A percentile compares a stretch with the other conserved stretches of the same genome.
Conservation (phyloP, 2,888 invertebrate species). For the Troides aeacus region DNA sequence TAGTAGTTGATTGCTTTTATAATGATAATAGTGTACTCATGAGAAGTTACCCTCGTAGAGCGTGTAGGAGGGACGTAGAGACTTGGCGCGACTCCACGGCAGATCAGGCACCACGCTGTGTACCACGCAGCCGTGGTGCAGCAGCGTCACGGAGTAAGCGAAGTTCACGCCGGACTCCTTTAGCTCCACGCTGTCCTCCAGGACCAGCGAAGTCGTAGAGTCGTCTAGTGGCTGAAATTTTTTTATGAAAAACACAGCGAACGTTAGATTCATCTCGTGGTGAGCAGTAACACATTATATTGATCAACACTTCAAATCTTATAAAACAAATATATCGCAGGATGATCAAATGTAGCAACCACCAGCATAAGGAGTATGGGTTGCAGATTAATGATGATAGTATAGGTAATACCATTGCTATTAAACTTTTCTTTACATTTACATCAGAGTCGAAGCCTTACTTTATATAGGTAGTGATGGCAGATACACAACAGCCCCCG, state of each 20-base stretch:
- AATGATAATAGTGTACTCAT: too few species aligned
- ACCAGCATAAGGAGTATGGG: too few species aligned
- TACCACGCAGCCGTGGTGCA: slow-evolving; percentile 91
- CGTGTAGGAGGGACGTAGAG: slow-evolving; percentile 87
- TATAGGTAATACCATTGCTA: too few species aligned
- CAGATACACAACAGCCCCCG: slow-evolving; percentile 85
- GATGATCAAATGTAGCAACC: too few species aligned
- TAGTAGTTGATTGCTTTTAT: too few species aligned
- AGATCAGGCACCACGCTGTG: slow-evolving; percentile 91
- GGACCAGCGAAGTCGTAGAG: slow-evolving; percentile 73
- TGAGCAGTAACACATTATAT: too few species aligned
- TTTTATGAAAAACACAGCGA: too few species aligned
- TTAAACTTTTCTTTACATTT: too few species aligned
- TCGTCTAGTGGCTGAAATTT: slow-evolving; percentile 78
- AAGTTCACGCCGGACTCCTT: slow-evolving; percentile 87
- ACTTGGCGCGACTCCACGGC: slow-evolving; percentile 88
- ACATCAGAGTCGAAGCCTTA: slow-evolving; percentile 41
- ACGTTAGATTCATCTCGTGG: too few species aligned
- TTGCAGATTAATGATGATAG: too few species aligned
- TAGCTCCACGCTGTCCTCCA: slow-evolving; percentile 77
- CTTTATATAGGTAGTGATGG: slow-evolving; percentile 91
- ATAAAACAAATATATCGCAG: too few species aligned
- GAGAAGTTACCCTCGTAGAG: slow-evolving; percentile 80
- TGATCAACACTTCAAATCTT: too few species aligned
- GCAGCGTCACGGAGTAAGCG: slow-evolving; percentile 90